Evolutionary conservation across 2,888 invertebrate genomes (phyloP), one percentile per base, ranked within the genome.

Genomic region (Branchellion lobata): DNA sequence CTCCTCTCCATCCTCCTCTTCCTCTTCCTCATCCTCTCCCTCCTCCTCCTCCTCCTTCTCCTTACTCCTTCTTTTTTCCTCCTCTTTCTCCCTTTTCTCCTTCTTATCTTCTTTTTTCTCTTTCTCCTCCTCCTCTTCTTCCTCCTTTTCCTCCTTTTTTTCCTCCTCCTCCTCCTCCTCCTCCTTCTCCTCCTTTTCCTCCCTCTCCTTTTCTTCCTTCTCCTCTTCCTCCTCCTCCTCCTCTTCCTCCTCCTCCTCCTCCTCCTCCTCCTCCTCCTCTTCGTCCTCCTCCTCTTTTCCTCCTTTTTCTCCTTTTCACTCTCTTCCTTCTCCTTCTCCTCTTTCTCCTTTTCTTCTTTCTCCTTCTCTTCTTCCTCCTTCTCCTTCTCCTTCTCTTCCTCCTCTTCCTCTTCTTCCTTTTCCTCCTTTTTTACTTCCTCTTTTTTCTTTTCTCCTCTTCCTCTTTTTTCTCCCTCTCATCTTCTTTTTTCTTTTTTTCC

Each of bases 191-290:
- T 11, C 11, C 27, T 27, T 24, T 24, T 68, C n/a, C n/a, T n/a
- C n/a, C n/a, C n/a, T n/a, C n/a, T n/a, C n/a, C 8, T 47, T 47
- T 47, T 47, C 47, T 18, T 47, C 47, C 47, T 47, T 47, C 47
- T 47, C 47, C 47, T 47, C 47, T 47, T n/a, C n/a, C n/a, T 47
- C 47, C 8, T 47, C 47, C 47, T 47, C 47, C 8, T 47, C 47
- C 47, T 47, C 47, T 18, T 47, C 47, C 8, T 47, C 47, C 47
- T 47, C 47, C 47, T 47, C 47, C 47, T 47, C 47, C 47, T 47
- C 18, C 47, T 47, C 47, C 47, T 47, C 47, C 47, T 47, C 47
- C 47, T 47, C 47, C 83, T 84, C 79, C 90, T n/a, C n/a, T n/a
- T n/a, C n/a, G n/a, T n/a, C n/a, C n/a, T n/a, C n/a, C n/a, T n/a